These are phyloP conservation scores for Erpetoichthys calabaricus DNA, from an alignment of 2,797 vertebrate species.

Conservation along the genomic window DNA sequence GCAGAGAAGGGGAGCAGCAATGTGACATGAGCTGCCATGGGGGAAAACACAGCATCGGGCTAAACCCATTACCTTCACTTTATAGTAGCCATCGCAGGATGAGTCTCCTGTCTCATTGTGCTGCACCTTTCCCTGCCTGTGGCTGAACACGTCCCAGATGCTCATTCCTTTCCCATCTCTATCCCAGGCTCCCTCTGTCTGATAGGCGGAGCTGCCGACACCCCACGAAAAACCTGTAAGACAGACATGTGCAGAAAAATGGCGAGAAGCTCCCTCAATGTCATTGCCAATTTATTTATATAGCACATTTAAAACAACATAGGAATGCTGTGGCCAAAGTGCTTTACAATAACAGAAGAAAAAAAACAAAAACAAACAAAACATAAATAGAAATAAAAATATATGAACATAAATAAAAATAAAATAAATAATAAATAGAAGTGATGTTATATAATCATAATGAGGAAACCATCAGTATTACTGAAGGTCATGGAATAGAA, in stretches of 20 bases:
- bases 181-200: constrained; percentile 92
- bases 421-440: too few species aligned
- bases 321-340: too few species aligned
- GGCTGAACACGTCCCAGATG: constrained; percentile 84
- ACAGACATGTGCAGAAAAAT: background rate
- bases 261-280: too few species aligned
- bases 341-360: too few species aligned
- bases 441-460: too few species aligned
- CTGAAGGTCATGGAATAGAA: too few species aligned
- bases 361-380: too few species aligned
- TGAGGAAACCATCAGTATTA: too few species aligned
- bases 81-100: constrained; percentile 78
- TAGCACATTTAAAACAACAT: too few species aligned
- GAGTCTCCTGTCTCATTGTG: constrained; percentile 68
- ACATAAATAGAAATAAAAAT: too few species aligned
- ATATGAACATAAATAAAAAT: too few species aligned
- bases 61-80: constrained; percentile 53
- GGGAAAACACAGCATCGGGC: background rate
- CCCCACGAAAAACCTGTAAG: constrained; percentile 80
- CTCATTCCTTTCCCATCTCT: constrained; percentile 83
- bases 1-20: constrained; percentile 10
- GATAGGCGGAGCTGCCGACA: constrained; percentile 82
- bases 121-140: constrained; percentile 59
- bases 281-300: too few species aligned
- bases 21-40: background rate